phyloP scores from a whole-genome alignment of 2,797 vertebrate genomes.

The Helostoma temminkii region DNA sequence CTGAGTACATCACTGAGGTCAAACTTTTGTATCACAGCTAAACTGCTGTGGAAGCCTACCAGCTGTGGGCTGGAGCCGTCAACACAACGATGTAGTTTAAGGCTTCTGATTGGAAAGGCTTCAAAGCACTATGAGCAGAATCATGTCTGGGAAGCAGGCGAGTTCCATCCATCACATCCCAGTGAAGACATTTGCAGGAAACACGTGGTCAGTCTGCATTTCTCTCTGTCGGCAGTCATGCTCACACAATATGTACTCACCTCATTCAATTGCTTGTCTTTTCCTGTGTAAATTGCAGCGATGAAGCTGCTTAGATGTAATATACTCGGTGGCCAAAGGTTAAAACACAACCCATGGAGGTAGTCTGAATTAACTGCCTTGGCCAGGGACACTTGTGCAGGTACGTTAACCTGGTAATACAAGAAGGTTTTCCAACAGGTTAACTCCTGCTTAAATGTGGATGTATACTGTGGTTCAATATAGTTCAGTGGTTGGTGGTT shows the following conservation, averaged over 20 bases:
- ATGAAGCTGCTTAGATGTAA: not conserved
- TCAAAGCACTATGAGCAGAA: conserved; percentile 53
- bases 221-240: conserved; percentile 44
- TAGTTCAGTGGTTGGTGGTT: not conserved
- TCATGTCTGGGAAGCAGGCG: conserved; percentile 49
- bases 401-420: not conserved
- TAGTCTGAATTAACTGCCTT: not conserved
- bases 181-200: conserved; percentile 61
- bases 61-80: conserved; percentile 52
- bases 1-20: conserved; percentile 15
- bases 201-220: conserved; percentile 33
- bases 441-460: not conserved
- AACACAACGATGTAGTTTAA: conserved; percentile 43
- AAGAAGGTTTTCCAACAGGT: too few species aligned
- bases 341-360: not conserved
- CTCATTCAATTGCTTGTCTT: not conserved
- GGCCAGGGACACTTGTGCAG: not conserved
- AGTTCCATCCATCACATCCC: conserved; percentile 58
- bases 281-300: not conserved
- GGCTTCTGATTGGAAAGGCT: conserved; percentile 56
- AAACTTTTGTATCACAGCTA: conserved; percentile 21
- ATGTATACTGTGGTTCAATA: not conserved
- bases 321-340: conserved; percentile 1
- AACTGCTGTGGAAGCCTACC: conserved; percentile 22
- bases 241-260: conserved; percentile 16